These are phyloP conservation scores for Tragopan temminckii DNA, from an alignment of 2,797 vertebrate genomes.

Conservation along the genomic window DNA sequence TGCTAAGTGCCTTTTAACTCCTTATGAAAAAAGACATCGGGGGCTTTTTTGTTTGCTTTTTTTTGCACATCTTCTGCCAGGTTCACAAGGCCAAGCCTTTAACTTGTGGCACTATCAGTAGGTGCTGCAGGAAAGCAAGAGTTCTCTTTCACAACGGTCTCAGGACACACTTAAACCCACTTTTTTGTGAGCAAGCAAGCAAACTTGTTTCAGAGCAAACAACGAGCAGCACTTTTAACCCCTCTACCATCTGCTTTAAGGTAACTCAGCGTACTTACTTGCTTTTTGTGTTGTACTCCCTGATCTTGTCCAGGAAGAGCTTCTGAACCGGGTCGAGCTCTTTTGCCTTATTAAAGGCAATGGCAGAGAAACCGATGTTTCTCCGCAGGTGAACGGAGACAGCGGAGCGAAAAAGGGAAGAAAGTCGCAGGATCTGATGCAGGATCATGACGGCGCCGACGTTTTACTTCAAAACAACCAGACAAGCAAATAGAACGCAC, in stretches of 20 bases:
- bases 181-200: background rate
- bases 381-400: constrained; percentile 85
- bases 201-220: background rate
- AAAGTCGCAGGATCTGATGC: constrained; percentile 84
- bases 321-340: constrained; percentile 94
- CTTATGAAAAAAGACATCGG: background rate
- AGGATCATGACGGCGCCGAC: constrained; percentile 86
- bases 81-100: background rate
- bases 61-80: accelerated
- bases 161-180: background rate
- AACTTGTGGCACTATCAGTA: background rate
- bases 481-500: no score
- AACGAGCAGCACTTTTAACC: background rate
- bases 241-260: background rate
- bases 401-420: constrained; percentile 83
- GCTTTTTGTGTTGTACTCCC: constrained; percentile 88
- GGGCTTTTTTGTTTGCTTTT: background rate
- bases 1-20: background rate
- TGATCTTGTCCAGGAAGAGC: constrained; percentile 94
- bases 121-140: background rate
- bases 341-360: constrained; percentile 87
- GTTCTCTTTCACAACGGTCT: background rate
- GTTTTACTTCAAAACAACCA: background rate
- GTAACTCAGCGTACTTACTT: constrained; percentile 81
- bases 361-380: constrained; percentile 91